phyloP scores from a whole-genome alignment of 1,140 invertebrate genomes.

The Scaptomyza graminum region DNA sequence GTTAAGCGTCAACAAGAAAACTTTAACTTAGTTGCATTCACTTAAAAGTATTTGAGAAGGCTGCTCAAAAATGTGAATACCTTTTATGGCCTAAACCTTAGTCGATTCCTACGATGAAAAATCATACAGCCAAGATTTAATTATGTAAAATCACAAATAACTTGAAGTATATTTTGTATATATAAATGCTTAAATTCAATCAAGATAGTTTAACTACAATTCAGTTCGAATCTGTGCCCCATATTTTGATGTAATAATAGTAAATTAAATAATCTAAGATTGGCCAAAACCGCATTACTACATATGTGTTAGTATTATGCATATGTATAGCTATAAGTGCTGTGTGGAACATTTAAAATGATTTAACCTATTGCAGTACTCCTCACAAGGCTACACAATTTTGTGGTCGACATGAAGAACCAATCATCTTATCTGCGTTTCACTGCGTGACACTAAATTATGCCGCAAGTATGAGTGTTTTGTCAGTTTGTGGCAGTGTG shows the following conservation, averaged over 20 bases:
- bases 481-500: background rate
- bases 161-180: too few species aligned
- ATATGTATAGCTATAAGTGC: background rate
- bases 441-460: constrained; percentile 46
- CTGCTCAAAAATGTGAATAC: too few species aligned
- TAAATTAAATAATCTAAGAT: constrained; percentile 11
- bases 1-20: constrained; percentile 7
- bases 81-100: too few species aligned
- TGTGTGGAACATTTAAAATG: background rate
- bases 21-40: background rate
- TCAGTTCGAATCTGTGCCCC: constrained; percentile 1
- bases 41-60: too few species aligned
- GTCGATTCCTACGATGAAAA: too few species aligned
- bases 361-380: constrained; percentile 37
- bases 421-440: constrained; percentile 38
- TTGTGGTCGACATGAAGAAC: constrained; percentile 36
- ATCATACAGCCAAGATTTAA: too few species aligned
- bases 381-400: constrained; percentile 24
- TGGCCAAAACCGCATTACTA: background rate
- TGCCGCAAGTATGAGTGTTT: constrained; percentile 1
- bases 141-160: too few species aligned
- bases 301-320: constrained; percentile 7
- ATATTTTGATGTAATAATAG: constrained; percentile 10
- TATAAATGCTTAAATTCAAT: too few species aligned
- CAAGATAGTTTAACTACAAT: background rate